Evolutionary conservation across 2,797 vertebrate species (phyloP).

Genomic region (Diceros bicornis): DNA sequence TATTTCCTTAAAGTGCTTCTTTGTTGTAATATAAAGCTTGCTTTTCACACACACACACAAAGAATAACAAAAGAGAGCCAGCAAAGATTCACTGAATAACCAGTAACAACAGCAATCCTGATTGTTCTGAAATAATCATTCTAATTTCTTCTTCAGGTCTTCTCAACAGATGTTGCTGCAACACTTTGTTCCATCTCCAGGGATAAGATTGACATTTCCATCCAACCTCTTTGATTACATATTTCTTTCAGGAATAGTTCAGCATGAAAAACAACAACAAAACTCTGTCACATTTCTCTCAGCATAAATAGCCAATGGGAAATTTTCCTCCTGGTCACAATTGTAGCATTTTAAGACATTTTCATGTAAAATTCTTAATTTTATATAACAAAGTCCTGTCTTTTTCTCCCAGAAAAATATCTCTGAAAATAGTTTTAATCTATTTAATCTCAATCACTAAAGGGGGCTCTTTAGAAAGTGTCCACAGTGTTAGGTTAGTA

Average conservation of each 20-base stretch:
- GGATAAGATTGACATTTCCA: constrained; percentile 58
- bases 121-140: constrained; percentile 39
- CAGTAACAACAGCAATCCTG: neutral
- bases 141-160: constrained; percentile 37
- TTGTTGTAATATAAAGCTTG: neutral
- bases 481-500: neutral
- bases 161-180: constrained; percentile 18
- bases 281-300: constrained; percentile 53
- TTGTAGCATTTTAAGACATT: constrained; percentile 70
- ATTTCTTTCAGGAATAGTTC: constrained; percentile 59
- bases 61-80: neutral
- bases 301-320: constrained; percentile 41
- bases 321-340: constrained; percentile 68
- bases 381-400: constrained; percentile 51
- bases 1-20: constrained; percentile 13
- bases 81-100: neutral
- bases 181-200: neutral
- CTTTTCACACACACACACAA: no score
- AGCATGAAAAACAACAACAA: neutral
- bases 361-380: constrained; percentile 77
- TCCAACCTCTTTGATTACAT: constrained; percentile 17
- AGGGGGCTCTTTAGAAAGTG: neutral
- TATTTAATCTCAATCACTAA: constrained; percentile 47
- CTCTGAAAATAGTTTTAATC: constrained; percentile 62
- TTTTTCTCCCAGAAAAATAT: neutral